Evolutionary conservation across 2,113 vertebrate species (phyloP).

Genomic region (Telmatochromis sp.): DNA sequence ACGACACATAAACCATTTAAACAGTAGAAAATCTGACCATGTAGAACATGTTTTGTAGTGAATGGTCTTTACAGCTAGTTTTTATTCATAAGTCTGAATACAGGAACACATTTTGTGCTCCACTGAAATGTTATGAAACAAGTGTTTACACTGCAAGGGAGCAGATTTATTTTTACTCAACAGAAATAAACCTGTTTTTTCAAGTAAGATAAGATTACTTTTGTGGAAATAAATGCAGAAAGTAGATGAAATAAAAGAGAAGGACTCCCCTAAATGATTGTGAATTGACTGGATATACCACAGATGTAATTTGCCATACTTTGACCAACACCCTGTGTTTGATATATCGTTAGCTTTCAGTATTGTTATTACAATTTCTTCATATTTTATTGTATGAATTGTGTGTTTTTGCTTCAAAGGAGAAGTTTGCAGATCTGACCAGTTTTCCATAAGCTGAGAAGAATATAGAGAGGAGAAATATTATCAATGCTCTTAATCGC

Average conservation of each 20-base stretch:
- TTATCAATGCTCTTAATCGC: rapidly evolving
- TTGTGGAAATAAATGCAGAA: neutral
- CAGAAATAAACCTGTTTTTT: neutral
- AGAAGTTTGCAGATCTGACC: neutral
- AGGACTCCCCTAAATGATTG: neutral
- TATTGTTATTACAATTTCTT: neutral
- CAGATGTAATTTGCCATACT: neutral
- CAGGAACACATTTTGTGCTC: neutral
- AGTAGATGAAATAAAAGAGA: neutral
- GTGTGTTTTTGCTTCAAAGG: neutral
- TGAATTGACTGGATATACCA: neutral
- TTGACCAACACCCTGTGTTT: neutral
- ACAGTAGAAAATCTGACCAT: neutral
- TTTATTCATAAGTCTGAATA: neutral
- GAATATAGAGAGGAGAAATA: neutral
- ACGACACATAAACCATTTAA: neutral
- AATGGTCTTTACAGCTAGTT: neutral
- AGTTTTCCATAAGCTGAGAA: neutral
- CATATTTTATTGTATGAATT: neutral
- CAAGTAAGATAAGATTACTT: neutral
- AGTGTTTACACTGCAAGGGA: neutral
- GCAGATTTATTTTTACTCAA: neutral
- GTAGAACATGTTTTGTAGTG: neutral
- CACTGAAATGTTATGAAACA: neutral
- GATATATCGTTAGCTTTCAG: rapidly evolving